Conservation (phyloP, 1,140 invertebrate species). For the Zaprionus davidi region DNA sequence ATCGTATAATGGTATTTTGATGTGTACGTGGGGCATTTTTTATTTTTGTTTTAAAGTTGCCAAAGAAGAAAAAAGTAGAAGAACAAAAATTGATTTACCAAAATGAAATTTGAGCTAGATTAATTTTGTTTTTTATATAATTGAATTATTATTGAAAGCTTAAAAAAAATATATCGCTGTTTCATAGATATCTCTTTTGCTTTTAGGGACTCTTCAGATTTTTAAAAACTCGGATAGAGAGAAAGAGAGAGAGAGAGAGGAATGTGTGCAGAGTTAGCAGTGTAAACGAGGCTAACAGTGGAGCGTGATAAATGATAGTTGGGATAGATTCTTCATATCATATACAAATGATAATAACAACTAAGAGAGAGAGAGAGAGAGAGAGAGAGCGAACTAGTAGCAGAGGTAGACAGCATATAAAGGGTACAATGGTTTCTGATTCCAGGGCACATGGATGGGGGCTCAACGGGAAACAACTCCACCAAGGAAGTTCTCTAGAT, state of each 20-base stretch:
- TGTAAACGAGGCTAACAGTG: conserved; percentile 22
- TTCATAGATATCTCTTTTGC: conserved; percentile 35
- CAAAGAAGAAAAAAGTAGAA: conserved; percentile 75
- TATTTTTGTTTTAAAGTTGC: conserved; percentile 34
- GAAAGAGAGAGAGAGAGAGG: conserved; percentile 34
- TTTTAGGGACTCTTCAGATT: conserved; percentile 16
- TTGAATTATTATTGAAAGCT: conserved; percentile 57
- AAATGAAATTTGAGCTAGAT: conserved; percentile 62
- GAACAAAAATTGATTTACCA: conserved; percentile 75
- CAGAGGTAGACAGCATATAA: not conserved
- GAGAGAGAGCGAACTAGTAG: conserved; percentile 24
- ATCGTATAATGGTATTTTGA: conserved; percentile 23
- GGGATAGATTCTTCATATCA: conserved; percentile 1
- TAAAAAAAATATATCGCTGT: conserved; percentile 51
- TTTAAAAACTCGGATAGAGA: conserved; percentile 43
- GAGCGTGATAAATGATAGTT: conserved; percentile 41
- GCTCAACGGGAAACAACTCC: conserved; percentile 18
- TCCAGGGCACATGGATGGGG: not conserved
- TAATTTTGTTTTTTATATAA: conserved; percentile 57
- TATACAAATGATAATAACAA: conserved; percentile 49
- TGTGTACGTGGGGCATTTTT: conserved; percentile 40
- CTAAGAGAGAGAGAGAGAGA: conserved; percentile 22
- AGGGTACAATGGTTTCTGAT: not conserved
- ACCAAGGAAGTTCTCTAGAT: conserved; percentile 38
- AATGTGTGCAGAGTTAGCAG: conserved; percentile 31